Evolutionary conservation across 2,888 invertebrate species (phyloP).

Genomic region (Bembecia ichneumoniformis): DNA sequence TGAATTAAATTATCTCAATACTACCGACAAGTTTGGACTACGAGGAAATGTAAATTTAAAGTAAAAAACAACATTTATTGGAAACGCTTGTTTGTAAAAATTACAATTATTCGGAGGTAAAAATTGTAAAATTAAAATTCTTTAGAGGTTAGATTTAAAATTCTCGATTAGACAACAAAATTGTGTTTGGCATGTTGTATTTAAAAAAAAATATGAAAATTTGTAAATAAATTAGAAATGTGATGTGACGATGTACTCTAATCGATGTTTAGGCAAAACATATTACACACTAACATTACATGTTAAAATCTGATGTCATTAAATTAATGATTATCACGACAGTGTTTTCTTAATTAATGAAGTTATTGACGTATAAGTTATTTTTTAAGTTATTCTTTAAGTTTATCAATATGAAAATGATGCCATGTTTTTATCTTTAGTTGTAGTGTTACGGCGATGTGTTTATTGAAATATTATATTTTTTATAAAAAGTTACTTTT

Average conservation of each 20-base stretch:
- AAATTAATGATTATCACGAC: conserved; percentile 30
- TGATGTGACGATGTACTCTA: conserved; percentile 61
- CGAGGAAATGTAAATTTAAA: background rate
- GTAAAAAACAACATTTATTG: conserved; percentile 7
- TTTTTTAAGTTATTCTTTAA: conserved; percentile 14
- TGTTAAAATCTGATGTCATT: conserved; percentile 4
- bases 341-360: conserved; percentile 14
- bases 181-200: conserved; percentile 61
- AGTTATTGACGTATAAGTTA: conserved; percentile 23
- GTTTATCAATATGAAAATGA: conserved; percentile 34
- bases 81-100: conserved; percentile 25
- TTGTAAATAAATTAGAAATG: conserved; percentile 61
- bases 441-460: conserved; percentile 48
- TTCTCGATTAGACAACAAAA: conserved; percentile 56
- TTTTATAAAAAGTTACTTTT: conserved; percentile 66
- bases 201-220: conserved; percentile 25
- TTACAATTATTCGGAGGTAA: conserved; percentile 59
- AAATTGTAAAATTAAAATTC: conserved; percentile 53
- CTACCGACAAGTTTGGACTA: background rate
- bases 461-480: conserved; percentile 66
- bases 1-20: background rate
- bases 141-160: conserved; percentile 48
- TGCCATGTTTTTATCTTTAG: conserved; percentile 67
- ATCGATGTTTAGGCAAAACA: conserved; percentile 50
- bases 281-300: conserved; percentile 7